These are phyloP conservation scores for Molossus molossus DNA, from an alignment of 2,797 vertebrate species.

Conservation along the genomic window DNA sequence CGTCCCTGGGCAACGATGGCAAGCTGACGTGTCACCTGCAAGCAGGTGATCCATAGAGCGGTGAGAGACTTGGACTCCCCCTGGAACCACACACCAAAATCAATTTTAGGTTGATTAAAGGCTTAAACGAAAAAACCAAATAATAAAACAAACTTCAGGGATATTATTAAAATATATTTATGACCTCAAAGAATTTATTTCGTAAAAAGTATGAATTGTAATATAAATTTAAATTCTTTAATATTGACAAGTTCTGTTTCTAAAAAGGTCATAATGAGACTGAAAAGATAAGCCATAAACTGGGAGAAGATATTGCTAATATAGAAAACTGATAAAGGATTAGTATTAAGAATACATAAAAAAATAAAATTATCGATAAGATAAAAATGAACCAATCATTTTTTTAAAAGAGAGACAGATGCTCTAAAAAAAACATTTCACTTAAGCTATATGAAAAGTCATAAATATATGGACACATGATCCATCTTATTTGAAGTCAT, in stretches of 20 bases:
- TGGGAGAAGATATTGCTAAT: neutral
- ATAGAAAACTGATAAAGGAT: neutral
- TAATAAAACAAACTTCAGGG: neutral
- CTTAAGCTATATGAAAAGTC: neutral
- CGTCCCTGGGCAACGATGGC: neutral
- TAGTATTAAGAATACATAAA: constrained; percentile 41
- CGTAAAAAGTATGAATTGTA: neutral
- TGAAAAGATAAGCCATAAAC: neutral
- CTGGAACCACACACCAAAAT: neutral
- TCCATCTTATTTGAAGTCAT: neutral
- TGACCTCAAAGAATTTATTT: neutral
- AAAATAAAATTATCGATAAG: constrained; percentile 21
- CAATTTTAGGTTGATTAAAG: neutral
- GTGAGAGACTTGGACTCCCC: neutral
- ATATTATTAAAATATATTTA: neutral
- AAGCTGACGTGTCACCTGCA: neutral
- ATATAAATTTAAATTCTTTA: constrained; percentile 3
- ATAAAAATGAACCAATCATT: neutral
- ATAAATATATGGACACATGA: neutral
- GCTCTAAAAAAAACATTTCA: neutral
- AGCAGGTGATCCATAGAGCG: neutral
- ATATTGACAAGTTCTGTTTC: neutral
- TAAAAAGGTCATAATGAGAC: neutral
- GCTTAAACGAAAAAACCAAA: neutral
- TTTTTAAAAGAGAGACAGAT: neutral